Conservation (phyloP, 2,888 invertebrate species). For the Uropetala carovei region DNA sequence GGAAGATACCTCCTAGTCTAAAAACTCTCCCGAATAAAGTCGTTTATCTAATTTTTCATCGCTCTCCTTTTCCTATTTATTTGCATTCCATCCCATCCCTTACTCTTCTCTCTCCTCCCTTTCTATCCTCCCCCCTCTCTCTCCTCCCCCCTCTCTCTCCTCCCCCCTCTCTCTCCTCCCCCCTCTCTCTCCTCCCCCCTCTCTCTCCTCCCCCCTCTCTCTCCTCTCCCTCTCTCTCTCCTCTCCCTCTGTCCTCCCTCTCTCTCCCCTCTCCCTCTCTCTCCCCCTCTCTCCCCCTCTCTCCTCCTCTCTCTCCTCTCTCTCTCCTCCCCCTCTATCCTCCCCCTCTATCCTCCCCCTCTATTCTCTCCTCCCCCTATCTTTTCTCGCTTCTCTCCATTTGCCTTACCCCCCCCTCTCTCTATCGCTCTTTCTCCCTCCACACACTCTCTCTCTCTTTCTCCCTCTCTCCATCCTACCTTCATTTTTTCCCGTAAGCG, state of each 20-base stretch:
- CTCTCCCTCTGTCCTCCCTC: neutral
- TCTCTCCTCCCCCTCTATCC: too few species aligned
- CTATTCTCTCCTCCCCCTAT: neutral
- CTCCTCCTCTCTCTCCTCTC: neutral
- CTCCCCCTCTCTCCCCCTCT: neutral
- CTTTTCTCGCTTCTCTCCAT: neutral
- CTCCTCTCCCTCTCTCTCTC: neutral
- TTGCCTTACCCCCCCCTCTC: neutral
- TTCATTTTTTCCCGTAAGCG: neutral
- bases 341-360: neutral
- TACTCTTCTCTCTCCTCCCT: too few species aligned
- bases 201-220: neutral
- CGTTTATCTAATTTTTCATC: too few species aligned
- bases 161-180: neutral
- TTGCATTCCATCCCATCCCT: too few species aligned
- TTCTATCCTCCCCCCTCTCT: too few species aligned
- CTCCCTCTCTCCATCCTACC: neutral
- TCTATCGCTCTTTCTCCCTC: neutral
- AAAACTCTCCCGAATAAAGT: too few species aligned
- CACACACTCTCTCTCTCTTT: neutral
- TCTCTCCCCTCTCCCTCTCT: neutral
- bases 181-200: neutral
- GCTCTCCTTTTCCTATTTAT: too few species aligned
- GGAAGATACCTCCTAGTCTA: too few species aligned
- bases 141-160: neutral